A percentile compares a stretch with the other conserved stretches of the same genome.
Evolutionary conservation across 2,797 vertebrate genomes (phyloP).

Genomic region (Hydrocynus forskahlii): DNA sequence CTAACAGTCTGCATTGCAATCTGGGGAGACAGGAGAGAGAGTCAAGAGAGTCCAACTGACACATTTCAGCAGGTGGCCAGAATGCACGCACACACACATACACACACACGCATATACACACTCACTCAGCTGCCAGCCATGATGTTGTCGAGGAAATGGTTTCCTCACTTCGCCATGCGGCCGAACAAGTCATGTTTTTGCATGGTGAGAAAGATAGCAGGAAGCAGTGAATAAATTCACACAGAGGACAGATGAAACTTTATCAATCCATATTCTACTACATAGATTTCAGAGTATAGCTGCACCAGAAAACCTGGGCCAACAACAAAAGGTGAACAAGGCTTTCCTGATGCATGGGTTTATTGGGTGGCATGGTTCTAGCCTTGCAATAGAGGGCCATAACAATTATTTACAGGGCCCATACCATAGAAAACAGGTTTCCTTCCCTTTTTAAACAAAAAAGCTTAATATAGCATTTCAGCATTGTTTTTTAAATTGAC

Average conservation of each 20-base stretch:
- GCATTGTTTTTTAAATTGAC: background rate
- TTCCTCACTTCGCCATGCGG: constrained; percentile 47
- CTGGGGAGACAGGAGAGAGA: constrained; percentile 57
- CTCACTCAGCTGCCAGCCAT: constrained; percentile 40
- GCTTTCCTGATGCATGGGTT: constrained; percentile 15
- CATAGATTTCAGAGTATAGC: constrained; percentile 55
- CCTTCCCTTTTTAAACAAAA: background rate
- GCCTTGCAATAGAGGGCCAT: constrained; percentile 13
- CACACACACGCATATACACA: constrained; percentile 37
- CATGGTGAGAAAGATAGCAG: constrained; percentile 55
- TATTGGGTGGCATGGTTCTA: background rate
- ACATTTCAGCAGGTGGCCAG: constrained; percentile 57
- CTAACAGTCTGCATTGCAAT: constrained; percentile 62
- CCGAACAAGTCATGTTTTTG: constrained; percentile 46
- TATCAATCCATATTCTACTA: constrained; percentile 58
- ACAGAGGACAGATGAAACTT: constrained; percentile 52
- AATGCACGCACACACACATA: constrained; percentile 34
- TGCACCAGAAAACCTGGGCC: background rate
- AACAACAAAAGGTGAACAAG: constrained; percentile 21
- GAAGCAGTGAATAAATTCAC: constrained; percentile 58
- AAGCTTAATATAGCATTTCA: background rate
- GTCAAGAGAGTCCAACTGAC: constrained; percentile 57
- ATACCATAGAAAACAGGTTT: background rate
- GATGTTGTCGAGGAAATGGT: constrained; percentile 44
- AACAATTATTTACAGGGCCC: constrained; percentile 12